Percentiles rank a stretch among this genome's conserved stretches.
These are phyloP conservation scores for Luperina nickerlii DNA, from an alignment of 2,888 invertebrate species.

Conservation along the genomic window DNA sequence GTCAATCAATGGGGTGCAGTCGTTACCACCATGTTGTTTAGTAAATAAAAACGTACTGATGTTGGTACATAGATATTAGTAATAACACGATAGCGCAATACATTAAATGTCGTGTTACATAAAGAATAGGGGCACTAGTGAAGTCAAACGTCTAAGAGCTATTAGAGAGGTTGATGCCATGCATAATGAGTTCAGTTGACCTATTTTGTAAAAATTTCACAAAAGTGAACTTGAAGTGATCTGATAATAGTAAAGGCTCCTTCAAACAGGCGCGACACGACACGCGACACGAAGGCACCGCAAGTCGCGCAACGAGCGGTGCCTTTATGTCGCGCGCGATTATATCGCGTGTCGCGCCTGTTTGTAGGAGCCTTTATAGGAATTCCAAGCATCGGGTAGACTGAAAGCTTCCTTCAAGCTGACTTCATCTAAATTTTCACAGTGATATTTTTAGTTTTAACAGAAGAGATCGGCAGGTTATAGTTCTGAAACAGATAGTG, in stretches of 20 bases:
- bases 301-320: too few relatives aligned
- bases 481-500: background rate
- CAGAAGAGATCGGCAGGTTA: background rate
- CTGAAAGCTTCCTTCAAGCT: too few relatives aligned
- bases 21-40: background rate
- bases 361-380: too few relatives aligned
- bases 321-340: too few relatives aligned
- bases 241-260: too few relatives aligned
- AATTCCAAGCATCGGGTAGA: too few relatives aligned
- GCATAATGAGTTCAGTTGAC: background rate
- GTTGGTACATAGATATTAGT: slow-evolving; percentile 21
- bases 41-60: slow-evolving; percentile 8
- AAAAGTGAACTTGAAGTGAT: too few relatives aligned
- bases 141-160: slow-evolving; percentile 1
- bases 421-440: too few relatives aligned
- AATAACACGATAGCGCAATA: slow-evolving; percentile 27
- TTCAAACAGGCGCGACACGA: too few relatives aligned
- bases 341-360: too few relatives aligned
- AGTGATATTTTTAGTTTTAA: too few relatives aligned
- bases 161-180: background rate
- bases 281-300: too few relatives aligned
- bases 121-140: slow-evolving; percentile 12
- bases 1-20: slow-evolving; percentile 5
- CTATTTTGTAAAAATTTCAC: background rate
- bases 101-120: slow-evolving; percentile 38